Conservation (phyloP, 2,797 vertebrate genomes). For the Varecia variegata region DNA sequence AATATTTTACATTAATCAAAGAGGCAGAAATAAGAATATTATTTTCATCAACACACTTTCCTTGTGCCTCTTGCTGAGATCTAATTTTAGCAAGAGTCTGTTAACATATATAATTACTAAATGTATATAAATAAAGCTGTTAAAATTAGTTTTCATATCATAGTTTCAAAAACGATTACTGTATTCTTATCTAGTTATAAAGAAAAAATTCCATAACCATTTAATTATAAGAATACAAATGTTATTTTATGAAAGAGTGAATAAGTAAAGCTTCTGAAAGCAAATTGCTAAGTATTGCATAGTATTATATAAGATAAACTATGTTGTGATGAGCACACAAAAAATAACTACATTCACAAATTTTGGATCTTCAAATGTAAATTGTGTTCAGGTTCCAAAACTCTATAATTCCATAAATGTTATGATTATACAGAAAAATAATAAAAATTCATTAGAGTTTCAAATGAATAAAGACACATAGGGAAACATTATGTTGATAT, state of each 20-base stretch:
- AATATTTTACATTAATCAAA: slow-evolving; percentile 43
- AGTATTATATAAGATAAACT: slow-evolving; percentile 22
- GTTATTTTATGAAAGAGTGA: slow-evolving; percentile 19
- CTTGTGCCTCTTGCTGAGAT: neutral
- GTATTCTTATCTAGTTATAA: slow-evolving; percentile 43
- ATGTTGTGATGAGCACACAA: neutral
- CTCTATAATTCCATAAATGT: neutral
- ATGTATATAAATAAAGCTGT: neutral
- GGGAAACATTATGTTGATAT: neutral
- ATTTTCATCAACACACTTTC: slow-evolving; percentile 31
- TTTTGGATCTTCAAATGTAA: slow-evolving; percentile 30
- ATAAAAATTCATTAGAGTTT: neutral
- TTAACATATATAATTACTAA: slow-evolving; percentile 43
- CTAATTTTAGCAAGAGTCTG: slow-evolving; percentile 37
- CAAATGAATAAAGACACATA: neutral
- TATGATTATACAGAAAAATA: slow-evolving; percentile 20
- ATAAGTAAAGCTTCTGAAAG: slow-evolving; percentile 48
- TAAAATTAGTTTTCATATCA: slow-evolving; percentile 55
- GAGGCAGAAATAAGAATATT: neutral
- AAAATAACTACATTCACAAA: slow-evolving; percentile 36
- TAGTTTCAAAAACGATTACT: slow-evolving; percentile 26
- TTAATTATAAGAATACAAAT: slow-evolving; percentile 46
- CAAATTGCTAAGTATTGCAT: slow-evolving; percentile 35
- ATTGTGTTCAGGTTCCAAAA: slow-evolving; percentile 34
- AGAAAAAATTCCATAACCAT: neutral